Evolutionary conservation across 1,140 invertebrate species (phyloP), one percentile per base, ranked within the genome.

Genomic region (Arion vulgaris): DNA sequence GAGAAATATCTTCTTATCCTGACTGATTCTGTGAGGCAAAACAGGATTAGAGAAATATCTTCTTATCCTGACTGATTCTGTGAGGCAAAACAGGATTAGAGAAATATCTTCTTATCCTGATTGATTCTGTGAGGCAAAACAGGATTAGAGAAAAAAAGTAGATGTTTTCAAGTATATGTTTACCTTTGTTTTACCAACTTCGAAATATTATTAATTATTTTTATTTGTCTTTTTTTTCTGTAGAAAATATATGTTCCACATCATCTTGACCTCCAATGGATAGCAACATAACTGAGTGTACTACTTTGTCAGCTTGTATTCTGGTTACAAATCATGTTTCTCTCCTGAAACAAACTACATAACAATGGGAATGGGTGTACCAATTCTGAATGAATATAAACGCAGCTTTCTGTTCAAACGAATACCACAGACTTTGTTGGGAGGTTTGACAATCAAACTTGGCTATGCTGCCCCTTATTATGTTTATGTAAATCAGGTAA

Each of bases 351-450:
- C 32, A 71, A 71, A 17, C 68, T 4, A 71, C 38, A 34, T 32
- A 71, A 71, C 32, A 71, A 91, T 91, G 90, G 91, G 90, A 26
- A 88, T 85, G 36, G 89, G 89, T 51, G 90, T 92, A 74, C 92
- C 93, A 32, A 81, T 93, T 38, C 83, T 93, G 39, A 93, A 92
- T 86, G 92, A 93, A 57, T 93, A 93, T 81, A 93, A 93, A 85
- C 89, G 88, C 73, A 87, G 91, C 71, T 93, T 93, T 84, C 89
- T 93, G 19, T 86, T 86, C 53, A 92, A 92, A 73, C 84, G 93
- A 57, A 87, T 93, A 62, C 88, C 92, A 23, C 92, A 93, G 87
- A 93, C 92, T 5, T 85, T 93, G 66, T 84, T 93, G 13, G 93
- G 92, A 23, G 93, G 93, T 34, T 88, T 91, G 23, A 91, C 91